Conservation (phyloP, 2,888 invertebrate species). For the Campaea margaritaria region DNA sequence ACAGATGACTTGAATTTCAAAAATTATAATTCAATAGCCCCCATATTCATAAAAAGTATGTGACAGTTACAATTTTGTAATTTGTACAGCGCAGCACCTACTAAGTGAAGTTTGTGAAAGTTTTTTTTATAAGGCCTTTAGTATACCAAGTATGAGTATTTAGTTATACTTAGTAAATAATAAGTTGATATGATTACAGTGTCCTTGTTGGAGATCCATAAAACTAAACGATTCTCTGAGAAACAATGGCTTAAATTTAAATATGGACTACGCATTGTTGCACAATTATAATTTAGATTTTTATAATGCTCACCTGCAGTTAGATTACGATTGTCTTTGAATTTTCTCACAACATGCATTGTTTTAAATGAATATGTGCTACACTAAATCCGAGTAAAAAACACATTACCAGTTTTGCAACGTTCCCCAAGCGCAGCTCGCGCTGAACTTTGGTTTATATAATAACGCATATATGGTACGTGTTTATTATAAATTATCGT, state of each 20-base stretch:
- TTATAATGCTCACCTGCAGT: slow-evolving; percentile 50
- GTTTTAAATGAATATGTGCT: slow-evolving; percentile 63
- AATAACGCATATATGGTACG: slow-evolving; percentile 22
- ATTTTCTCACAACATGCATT: slow-evolving; percentile 74
- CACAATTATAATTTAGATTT: slow-evolving; percentile 67
- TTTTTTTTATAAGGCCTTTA: too few relatives aligned
- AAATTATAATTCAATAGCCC: too few relatives aligned
- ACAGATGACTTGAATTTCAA: too few relatives aligned
- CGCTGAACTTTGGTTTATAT: slow-evolving; percentile 38
- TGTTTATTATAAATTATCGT: slow-evolving; percentile 47
- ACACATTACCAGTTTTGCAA: slow-evolving; percentile 69
- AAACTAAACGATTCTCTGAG: slow-evolving; percentile 20
- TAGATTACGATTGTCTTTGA: slow-evolving; percentile 61
- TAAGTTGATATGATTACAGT: too few relatives aligned
- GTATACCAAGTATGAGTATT: too few relatives aligned
- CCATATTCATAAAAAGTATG: too few relatives aligned
- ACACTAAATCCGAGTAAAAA: slow-evolving; percentile 66
- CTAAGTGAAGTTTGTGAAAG: too few relatives aligned
- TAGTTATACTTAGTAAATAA: too few relatives aligned
- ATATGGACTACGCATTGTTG: slow-evolving; percentile 52
- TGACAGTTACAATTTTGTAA: too few relatives aligned
- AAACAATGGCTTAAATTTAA: slow-evolving; percentile 37
- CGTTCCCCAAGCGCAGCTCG: slow-evolving; percentile 34
- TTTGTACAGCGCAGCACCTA: too few relatives aligned
- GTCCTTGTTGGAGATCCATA: neutral